Percentiles rank a stretch among this genome's conserved stretches.
Conservation (phyloP, 2,888 invertebrate genomes). For the Lepidochrysops patricia region DNA sequence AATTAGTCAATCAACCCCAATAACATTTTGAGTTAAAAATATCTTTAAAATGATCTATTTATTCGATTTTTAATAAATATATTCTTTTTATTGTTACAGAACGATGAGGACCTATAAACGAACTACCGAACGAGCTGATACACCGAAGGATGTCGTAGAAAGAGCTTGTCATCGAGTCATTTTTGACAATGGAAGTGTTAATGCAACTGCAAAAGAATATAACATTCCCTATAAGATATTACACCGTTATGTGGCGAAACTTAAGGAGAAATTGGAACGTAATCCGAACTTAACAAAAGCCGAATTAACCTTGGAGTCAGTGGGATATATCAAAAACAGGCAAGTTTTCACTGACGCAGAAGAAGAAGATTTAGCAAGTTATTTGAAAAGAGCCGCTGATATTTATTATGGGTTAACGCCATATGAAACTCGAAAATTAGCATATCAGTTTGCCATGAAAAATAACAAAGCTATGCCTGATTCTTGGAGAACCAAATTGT, state of each 20-base stretch:
- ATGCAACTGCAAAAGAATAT: slow-evolving; percentile 16
- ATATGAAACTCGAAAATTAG: no score
- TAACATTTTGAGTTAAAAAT: no score
- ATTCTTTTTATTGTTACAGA: background rate
- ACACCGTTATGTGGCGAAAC: slow-evolving; percentile 17
- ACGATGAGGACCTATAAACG: background rate
- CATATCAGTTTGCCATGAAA: no score
- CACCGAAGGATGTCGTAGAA: slow-evolving; percentile 16
- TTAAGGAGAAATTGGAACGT: slow-evolving; percentile 18
- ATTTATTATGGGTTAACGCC: no score
- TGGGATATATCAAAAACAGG: no score
- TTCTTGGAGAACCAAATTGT: no score
- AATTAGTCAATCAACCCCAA: background rate
- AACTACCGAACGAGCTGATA: background rate
- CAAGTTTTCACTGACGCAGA: no score
- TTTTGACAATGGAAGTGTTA: slow-evolving; percentile 16
- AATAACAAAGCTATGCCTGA: no score
- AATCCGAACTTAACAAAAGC: slow-evolving; percentile 19
- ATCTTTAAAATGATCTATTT: background rate
- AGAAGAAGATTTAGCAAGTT: no score
- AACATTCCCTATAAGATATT: slow-evolving; percentile 17
- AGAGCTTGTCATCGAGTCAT: slow-evolving; percentile 18
- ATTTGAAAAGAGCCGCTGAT: no score
- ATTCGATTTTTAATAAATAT: no score
- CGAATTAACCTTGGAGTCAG: slow-evolving; percentile 13